Conservation (phyloP, 2,113 vertebrate species). For the Lontra canadensis region DNA sequence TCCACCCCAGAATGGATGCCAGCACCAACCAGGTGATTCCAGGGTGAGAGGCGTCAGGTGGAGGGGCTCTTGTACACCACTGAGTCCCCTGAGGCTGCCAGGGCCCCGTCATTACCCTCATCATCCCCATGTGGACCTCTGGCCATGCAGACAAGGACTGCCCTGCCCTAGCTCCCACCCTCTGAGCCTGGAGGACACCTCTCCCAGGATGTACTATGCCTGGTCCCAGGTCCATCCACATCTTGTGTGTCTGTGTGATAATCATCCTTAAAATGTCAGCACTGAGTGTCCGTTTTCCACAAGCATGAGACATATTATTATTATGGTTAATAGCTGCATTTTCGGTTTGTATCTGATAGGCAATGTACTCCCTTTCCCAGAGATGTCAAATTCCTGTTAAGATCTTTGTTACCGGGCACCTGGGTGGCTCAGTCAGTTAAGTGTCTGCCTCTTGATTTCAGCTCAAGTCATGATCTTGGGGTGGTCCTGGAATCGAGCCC, state of each 20-base stretch:
- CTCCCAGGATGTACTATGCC: neutral
- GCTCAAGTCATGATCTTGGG: neutral
- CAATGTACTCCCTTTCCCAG: neutral
- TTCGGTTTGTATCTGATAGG: neutral
- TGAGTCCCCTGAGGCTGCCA: neutral
- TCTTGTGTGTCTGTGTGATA: neutral
- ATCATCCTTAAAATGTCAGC: neutral
- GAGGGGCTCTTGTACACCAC: neutral
- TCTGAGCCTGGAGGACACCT: neutral
- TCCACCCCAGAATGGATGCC: rapidly evolving
- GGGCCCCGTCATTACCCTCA: neutral
- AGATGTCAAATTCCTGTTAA: neutral
- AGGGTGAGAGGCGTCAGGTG: rapidly evolving
- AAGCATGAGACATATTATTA: neutral
- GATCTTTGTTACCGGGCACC: neutral
- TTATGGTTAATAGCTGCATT: neutral
- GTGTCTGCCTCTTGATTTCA: neutral
- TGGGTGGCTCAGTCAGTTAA: neutral
- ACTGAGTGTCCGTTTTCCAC: neutral
- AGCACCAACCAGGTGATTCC: neutral
- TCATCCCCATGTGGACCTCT: too few relatives aligned
- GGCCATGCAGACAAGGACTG: rapidly evolving
- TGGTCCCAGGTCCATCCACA: neutral
- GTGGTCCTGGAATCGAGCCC: neutral
- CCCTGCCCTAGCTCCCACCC: neutral